Percentiles rank a stretch among this genome's conserved stretches.
Conservation (phyloP, 2,888 invertebrate species). For the Slavum lentiscoides region DNA sequence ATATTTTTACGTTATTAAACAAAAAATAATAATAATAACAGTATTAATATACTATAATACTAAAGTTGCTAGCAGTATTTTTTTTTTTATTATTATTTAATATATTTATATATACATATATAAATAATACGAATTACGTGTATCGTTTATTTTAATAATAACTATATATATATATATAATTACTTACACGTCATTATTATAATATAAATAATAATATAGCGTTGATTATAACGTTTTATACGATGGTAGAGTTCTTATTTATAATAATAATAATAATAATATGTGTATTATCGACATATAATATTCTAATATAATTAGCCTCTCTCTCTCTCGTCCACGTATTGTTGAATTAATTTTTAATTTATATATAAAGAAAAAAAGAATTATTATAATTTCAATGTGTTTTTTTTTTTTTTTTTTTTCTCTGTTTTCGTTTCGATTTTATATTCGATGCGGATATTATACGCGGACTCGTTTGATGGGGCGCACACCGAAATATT, state of each 20-base stretch:
- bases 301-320: neutral
- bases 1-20: too few species aligned
- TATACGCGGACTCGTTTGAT: conserved; percentile 29
- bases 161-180: too few species aligned
- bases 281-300: neutral
- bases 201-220: neutral
- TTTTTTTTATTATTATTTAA: neutral
- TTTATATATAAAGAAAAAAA: neutral
- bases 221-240: neutral
- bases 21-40: too few species aligned
- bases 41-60: too few species aligned
- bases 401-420: conserved; percentile 38
- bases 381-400: conserved; percentile 49
- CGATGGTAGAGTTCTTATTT: conserved; percentile 26
- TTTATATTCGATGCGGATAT: conserved; percentile 52
- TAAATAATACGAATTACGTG: too few species aligned
- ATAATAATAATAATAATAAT: too few species aligned
- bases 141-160: too few species aligned
- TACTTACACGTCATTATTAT: too few species aligned
- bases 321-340: too few species aligned
- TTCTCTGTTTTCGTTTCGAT: conserved; percentile 51
- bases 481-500: conserved; percentile 49
- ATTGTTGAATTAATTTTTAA: neutral
- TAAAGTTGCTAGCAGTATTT: neutral
- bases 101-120: too few species aligned